Base-by-base conservation (phyloP, 2,113 vertebrate genomes). In the Tyto alba region DNA sequence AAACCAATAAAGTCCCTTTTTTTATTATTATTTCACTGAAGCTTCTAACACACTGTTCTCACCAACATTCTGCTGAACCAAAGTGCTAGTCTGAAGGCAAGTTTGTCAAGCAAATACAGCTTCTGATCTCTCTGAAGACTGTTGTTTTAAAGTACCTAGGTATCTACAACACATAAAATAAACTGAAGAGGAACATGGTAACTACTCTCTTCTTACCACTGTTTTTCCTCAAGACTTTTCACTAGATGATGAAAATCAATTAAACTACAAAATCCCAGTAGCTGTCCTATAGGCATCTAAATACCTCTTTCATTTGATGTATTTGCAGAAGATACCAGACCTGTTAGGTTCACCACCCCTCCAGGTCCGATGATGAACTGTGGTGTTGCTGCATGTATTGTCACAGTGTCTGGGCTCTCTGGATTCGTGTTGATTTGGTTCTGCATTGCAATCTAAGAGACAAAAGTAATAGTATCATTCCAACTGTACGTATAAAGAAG, bases 351-450 rank as follows among this genome's bases (percentile, higher is more conserved):
- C 90, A 99, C 98, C 93, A 99, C 98, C 84, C 99, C 98, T 96
- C 98, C 99, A 76, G 99, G 98, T 64, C 99, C 99, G 10, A 99
- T 99, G 97, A 99, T 99, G 88, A 99, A 99, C 95, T 99, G 98
- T 1, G 99, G 99, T 2, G 99, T 98, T 16, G 98, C 98, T 21
- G 98, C 97, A 23, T 99, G 99, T 95, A 99, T 98, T 30, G 98
- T 99, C 98, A 99, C 98, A 68, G 98, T 98, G 96, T 99, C 99
- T 0, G 98, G 98, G 45, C 98, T 99, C 97, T 99, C 98, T 10
- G 98, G 98, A 82, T 99, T 99, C 6, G 98, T 99, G 68, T 99
- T 99, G 96, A 99, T 99, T 98, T 99, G 99, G 97, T 99, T 99
- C 98, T 99, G 98, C 99, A 99, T 99, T 79, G 98, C 98, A 96